Conservation (phyloP, 2,888 invertebrate genomes). For the Erebia aethiops region DNA sequence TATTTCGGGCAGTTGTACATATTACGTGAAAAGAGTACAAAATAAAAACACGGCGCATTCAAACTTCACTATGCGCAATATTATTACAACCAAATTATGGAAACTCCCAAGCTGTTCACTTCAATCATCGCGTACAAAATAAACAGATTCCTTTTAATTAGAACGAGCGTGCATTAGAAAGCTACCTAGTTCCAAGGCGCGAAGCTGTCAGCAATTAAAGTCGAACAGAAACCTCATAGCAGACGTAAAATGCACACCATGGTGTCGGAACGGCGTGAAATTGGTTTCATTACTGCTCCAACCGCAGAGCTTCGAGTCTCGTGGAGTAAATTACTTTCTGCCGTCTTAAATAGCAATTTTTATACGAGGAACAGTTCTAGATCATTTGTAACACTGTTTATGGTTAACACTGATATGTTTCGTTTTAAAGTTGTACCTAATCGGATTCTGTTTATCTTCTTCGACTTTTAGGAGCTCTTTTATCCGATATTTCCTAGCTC, state of each 20-base stretch:
- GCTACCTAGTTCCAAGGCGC: conserved; percentile 29
- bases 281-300: conserved; percentile 58
- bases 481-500: too few species aligned
- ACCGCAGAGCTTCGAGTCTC: conserved; percentile 47
- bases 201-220: conserved; percentile 40
- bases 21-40: too few species aligned
- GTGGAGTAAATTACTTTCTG: conserved; percentile 49
- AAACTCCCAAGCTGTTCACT: background rate
- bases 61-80: background rate
- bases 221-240: conserved; percentile 34
- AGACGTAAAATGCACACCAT: conserved; percentile 46
- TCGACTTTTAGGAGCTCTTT: too few species aligned
- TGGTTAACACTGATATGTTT: conserved; percentile 7
- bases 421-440: background rate
- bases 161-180: conserved; percentile 28
- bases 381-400: conserved; percentile 21
- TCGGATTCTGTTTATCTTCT: too few species aligned
- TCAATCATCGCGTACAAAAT: conserved; percentile 13
- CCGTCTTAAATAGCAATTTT: conserved; percentile 34
- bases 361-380: conserved; percentile 21
- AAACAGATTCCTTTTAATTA: conserved; percentile 37
- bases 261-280: conserved; percentile 58
- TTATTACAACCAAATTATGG: background rate
- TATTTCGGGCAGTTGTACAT: too few species aligned
- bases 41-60: too few species aligned